Base-by-base conservation (phyloP, 2,888 invertebrate species). In the Glaucopsyche alexis region DNA sequence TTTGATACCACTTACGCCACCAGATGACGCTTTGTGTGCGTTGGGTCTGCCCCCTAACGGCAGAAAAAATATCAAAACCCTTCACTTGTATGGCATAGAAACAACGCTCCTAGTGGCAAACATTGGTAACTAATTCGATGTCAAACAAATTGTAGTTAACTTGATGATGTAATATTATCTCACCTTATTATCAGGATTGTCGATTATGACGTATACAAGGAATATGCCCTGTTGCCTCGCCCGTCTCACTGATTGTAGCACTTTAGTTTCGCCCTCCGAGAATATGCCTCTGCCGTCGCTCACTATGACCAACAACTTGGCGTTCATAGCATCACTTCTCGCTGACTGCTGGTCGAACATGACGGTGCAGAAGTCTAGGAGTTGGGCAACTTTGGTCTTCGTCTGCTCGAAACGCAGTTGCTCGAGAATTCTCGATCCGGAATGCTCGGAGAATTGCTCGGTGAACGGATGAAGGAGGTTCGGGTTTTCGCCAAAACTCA, bases 261-360 rank as follows among this genome's bases (percentile, higher is more conserved):
- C 97, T 75, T 92, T 94, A 0, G 95, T 95, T 80, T 96, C 95
- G 0, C 99, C 99, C 83, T 98, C 97, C 6, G 96, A 96, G 86
- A 97, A 97, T 77, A 99, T 96, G 1, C 98, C 98, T 64, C 98
- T 94, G 0, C 99, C 99, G 89, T 99, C 99, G 52, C 99, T 98
- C 5, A 99, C 94, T 11, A 99, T 95, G 16, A 99, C 94, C 78
- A 99, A 86, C 64, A 99, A 89, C 87, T 98, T 98, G 0, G 98
- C 96, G 75, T 95, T 95, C 6, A 95, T 89, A 70, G 93, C 93
- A 14, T 94, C 93, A 72, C 94, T 94, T 79, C 87, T 89, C 81
- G 86, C 88, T 74, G 78, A 88, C 72, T 94, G 89, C 55, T 91
- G 87, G 73, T 92, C 91, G 73, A 91, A 92, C 80, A 93, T 81